These are phyloP conservation scores for Oriolus oriolus DNA, from an alignment of 2,113 vertebrate genomes.

Conservation along the genomic window DNA sequence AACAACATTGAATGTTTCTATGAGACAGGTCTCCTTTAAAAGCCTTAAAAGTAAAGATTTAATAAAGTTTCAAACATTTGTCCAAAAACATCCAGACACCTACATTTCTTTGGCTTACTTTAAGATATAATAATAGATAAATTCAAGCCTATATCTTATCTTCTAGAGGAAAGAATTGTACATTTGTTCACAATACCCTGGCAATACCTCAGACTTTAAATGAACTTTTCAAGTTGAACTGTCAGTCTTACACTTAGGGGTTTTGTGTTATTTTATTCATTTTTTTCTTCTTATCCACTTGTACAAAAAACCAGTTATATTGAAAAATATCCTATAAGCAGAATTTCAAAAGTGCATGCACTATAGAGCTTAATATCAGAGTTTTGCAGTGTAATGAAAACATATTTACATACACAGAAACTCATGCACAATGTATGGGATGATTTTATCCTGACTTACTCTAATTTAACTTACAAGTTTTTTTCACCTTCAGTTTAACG, in stretches of 20 bases:
- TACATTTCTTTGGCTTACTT: not conserved
- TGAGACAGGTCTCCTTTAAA: not conserved
- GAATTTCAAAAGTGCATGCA: not conserved
- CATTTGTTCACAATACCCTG: not conserved
- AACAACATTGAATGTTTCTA: not conserved
- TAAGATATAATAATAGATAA: not conserved
- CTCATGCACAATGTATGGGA: not conserved
- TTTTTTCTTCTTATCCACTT: not conserved
- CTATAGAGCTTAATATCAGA: not conserved
- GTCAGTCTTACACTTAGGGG: fast-evolving
- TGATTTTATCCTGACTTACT: slow-evolving; percentile 3
- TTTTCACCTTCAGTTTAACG: not conserved
- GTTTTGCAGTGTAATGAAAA: slow-evolving; percentile 17
- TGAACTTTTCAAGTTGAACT: not conserved
- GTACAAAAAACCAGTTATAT: not conserved
- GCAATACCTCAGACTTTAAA: not conserved
- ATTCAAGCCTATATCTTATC: not conserved
- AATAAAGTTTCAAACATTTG: not conserved
- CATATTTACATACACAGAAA: not conserved
- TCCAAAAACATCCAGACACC: not conserved
- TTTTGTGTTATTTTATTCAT: not conserved
- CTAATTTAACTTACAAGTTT: not conserved
- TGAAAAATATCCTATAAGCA: not conserved
- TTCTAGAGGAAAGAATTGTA: not conserved
- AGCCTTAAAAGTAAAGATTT: not conserved